Percentiles rank a stretch among this genome's conserved stretches.
Conservation (phyloP, 1,140 invertebrate genomes). For the Calliphora vicina region DNA sequence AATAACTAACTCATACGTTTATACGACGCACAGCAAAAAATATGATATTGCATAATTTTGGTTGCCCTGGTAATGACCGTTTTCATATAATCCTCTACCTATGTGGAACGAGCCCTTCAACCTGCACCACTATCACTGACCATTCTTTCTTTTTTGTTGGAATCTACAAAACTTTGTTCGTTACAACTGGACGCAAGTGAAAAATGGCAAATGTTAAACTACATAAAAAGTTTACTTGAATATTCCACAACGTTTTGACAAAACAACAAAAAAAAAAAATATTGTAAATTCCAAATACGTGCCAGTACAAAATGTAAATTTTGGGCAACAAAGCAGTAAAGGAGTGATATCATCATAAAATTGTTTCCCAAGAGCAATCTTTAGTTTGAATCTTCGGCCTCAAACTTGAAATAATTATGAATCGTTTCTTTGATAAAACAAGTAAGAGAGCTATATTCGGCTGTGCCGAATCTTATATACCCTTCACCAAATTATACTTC, state of each 20-base stretch:
- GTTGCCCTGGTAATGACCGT: no score
- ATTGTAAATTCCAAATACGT: neutral
- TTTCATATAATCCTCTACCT: neutral
- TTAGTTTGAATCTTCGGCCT: no score
- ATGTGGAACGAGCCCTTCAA: neutral
- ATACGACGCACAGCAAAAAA: no score
- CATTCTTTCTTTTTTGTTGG: neutral
- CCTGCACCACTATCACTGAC: neutral
- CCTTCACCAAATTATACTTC: no score
- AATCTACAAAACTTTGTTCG: neutral
- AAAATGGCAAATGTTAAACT: constrained; percentile 10
- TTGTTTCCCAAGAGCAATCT: no score
- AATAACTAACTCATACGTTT: no score
- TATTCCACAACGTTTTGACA: neutral
- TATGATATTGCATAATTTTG: no score
- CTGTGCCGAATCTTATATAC: no score
- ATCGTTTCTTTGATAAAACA: no score
- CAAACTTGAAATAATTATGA: no score
- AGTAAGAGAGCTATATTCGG: no score
- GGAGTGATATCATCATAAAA: neutral
- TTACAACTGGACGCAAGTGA: constrained; percentile 4
- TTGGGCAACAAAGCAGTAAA: neutral
- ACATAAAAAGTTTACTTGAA: neutral
- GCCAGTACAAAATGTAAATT: neutral
- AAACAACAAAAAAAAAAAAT: neutral